These are phyloP conservation scores for Plebejus anna DNA, from an alignment of 2,888 invertebrate species.

Conservation along the genomic window DNA sequence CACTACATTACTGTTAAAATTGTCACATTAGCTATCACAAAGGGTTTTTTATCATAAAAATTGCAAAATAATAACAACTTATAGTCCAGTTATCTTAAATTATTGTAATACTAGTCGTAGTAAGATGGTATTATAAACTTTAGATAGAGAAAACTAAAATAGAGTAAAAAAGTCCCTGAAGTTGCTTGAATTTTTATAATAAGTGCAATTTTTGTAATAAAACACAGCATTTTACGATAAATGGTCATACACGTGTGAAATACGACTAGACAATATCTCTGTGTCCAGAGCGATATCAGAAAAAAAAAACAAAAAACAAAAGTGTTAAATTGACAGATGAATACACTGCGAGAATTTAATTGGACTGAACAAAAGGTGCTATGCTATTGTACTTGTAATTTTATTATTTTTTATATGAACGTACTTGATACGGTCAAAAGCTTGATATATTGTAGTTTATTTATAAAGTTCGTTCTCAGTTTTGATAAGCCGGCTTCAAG, in stretches of 20 bases:
- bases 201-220: not conserved
- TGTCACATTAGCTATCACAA: constrained; percentile 9
- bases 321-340: constrained; percentile 24
- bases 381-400: not conserved
- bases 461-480: not conserved
- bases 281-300: not conserved
- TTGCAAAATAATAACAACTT: not conserved
- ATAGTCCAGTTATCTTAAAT: not conserved
- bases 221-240: not conserved
- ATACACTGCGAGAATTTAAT: constrained; percentile 9
- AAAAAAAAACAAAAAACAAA: too few relatives aligned
- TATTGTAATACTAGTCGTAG: not conserved
- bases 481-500: not conserved
- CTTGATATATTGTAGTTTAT: constrained; percentile 1
- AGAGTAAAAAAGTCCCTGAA: not conserved
- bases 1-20: constrained; percentile 12
- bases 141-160: not conserved
- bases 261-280: not conserved
- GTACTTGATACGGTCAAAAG: not conserved
- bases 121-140: not conserved
- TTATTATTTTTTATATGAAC: constrained; percentile 11
- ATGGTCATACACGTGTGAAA: not conserved
- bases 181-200: too few relatives aligned
- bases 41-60: not conserved
- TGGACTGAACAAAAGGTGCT: constrained; percentile 25